These are phyloP conservation scores for Apteryx mantelli DNA, from an alignment of 2,113 vertebrate species.

Conservation along the genomic window DNA sequence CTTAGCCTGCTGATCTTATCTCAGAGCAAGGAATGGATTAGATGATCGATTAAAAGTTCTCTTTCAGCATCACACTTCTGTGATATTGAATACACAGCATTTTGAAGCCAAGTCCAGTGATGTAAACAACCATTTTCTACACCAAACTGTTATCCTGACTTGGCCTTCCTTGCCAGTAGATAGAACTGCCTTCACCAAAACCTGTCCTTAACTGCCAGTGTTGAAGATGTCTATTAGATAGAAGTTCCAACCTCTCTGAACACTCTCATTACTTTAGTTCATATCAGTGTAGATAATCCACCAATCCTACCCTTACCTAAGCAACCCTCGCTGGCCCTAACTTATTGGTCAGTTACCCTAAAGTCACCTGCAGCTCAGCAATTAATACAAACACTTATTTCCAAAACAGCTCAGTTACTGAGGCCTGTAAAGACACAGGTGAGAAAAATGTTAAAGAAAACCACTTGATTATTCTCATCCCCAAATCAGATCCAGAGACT, in stretches of 20 bases:
- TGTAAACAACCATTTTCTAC: not conserved
- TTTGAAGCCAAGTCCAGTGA: rapidly evolving
- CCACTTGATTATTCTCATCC: not conserved
- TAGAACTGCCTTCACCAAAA: not conserved
- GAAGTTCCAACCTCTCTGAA: not conserved
- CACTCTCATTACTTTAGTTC: not conserved
- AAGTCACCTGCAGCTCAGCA: not conserved
- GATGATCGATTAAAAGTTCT: not conserved
- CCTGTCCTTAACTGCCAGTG: not conserved
- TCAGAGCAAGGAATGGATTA: not conserved
- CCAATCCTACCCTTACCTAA: rapidly evolving
- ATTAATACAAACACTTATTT: not conserved
- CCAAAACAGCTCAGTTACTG: not conserved
- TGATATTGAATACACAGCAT: not conserved
- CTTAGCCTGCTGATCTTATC: not conserved
- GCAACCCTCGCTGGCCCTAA: not conserved
- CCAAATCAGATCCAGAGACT: not conserved
- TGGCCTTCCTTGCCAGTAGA: not conserved
- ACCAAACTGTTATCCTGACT: not conserved
- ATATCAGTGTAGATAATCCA: too few species aligned
- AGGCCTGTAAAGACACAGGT: not conserved
- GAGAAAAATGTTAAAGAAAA: not conserved
- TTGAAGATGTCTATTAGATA: not conserved
- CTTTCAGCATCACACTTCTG: not conserved
- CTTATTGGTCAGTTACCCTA: not conserved